Conservation (phyloP, 2,888 invertebrate genomes). For the Vanessa cardui region DNA sequence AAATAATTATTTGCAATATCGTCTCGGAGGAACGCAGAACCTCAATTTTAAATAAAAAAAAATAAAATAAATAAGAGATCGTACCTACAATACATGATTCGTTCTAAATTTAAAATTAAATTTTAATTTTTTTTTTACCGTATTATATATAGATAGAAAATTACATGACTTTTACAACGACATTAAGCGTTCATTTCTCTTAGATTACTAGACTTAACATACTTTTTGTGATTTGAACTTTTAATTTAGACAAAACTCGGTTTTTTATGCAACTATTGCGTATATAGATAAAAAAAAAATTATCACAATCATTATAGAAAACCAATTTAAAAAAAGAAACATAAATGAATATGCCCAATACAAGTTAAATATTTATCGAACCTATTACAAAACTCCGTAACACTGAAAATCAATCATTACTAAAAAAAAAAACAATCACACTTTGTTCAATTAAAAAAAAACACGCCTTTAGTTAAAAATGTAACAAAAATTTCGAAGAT, state of each 20-base stretch:
- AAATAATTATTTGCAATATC: slow-evolving; percentile 26
- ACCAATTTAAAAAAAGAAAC: no score
- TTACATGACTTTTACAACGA: slow-evolving; percentile 10
- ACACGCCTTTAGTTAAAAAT: no score
- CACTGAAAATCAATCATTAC: no score
- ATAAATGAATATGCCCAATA: no score
- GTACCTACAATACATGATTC: slow-evolving; percentile 8
- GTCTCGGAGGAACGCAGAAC: slow-evolving; percentile 18
- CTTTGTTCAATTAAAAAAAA: no score
- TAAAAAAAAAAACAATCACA: no score
- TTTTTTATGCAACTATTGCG: slow-evolving; percentile 2
- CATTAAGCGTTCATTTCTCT: slow-evolving; percentile 14
- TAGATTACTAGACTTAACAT: slow-evolving; percentile 25
- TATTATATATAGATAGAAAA: slow-evolving; percentile 10
- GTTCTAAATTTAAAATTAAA: slow-evolving; percentile 19
- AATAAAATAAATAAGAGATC: slow-evolving; percentile 25
- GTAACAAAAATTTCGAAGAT: no score
- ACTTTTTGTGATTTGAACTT: slow-evolving; percentile 29
- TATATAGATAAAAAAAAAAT: neutral
- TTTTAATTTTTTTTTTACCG: slow-evolving; percentile 4
- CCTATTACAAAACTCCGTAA: no score
- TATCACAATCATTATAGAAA: no score
- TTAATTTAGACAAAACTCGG: neutral
- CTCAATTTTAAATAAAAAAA: neutral
- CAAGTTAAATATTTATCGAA: no score